A percentile compares a stretch with the other conserved stretches of the same genome.
phyloP scores from a whole-genome alignment of 1,140 invertebrate species.

The Ostrea edulis region DNA sequence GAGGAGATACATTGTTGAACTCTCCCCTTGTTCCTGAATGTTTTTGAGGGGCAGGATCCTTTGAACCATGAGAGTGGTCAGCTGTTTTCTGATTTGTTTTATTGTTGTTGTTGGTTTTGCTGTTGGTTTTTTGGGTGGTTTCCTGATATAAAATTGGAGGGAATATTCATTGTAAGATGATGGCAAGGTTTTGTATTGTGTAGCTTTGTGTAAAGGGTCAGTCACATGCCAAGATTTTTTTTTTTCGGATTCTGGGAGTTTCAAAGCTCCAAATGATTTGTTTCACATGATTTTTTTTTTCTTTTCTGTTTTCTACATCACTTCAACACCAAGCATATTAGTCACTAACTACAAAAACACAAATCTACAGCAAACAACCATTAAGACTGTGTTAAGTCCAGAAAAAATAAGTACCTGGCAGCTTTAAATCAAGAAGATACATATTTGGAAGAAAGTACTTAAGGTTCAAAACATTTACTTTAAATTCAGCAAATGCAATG shows the following conservation, averaged over 20 bases:
- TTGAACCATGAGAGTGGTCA: background rate
- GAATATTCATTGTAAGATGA: conserved; percentile 2
- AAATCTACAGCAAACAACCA: conserved; percentile 26
- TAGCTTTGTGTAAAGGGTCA: background rate
- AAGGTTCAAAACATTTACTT: too few relatives aligned
- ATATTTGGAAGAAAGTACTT: too few relatives aligned
- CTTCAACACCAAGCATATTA: conserved; percentile 51
- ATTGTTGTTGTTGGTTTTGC: conserved; percentile 31
- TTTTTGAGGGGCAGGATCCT: conserved; percentile 32
- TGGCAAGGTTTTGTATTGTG: background rate
- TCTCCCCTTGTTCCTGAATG: conserved; percentile 38
- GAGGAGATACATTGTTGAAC: conserved; percentile 44
- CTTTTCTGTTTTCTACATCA: conserved; percentile 26
- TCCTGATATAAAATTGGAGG: conserved; percentile 30
- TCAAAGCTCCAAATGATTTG: background rate
- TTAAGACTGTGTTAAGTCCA: background rate
- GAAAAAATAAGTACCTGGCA: background rate
- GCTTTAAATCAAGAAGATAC: too few relatives aligned
- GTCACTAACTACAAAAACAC: conserved; percentile 17
- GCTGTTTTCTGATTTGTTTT: conserved; percentile 39
- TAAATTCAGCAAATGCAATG: too few relatives aligned
- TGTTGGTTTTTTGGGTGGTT: conserved; percentile 47
- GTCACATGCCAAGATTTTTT: conserved; percentile 23
- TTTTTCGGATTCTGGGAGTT: background rate
- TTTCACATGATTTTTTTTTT: background rate